These are phyloP conservation scores for Tridacna crocea DNA, from an alignment of 2,888 invertebrate genomes.

Conservation along the genomic window DNA sequence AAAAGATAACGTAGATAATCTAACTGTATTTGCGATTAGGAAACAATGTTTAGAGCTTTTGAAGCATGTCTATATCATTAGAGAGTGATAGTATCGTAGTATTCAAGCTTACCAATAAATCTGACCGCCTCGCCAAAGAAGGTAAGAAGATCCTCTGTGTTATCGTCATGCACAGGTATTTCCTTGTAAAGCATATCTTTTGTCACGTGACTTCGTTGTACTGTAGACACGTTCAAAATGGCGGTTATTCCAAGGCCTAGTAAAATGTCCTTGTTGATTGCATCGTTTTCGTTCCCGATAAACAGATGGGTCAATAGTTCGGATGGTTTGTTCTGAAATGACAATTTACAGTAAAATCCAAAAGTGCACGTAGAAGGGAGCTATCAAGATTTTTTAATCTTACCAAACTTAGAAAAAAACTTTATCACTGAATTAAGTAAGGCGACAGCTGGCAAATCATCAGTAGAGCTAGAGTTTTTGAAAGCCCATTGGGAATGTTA, in stretches of 20 bases:
- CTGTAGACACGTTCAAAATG: slow-evolving; percentile 83
- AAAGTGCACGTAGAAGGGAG: too few species aligned
- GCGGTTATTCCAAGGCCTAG: slow-evolving; percentile 82
- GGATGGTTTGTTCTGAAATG: slow-evolving; percentile 70
- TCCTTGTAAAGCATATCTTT: slow-evolving; percentile 81
- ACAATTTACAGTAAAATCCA: not conserved
- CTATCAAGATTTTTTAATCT: too few species aligned
- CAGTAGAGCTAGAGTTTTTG: too few species aligned
- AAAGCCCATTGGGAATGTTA: too few species aligned
- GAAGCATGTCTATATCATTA: too few species aligned
- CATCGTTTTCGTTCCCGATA: slow-evolving; percentile 79
- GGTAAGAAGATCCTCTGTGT: slow-evolving; percentile 80
- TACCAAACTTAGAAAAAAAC: too few species aligned
- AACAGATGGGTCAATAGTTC: slow-evolving; percentile 79
- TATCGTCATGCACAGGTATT: slow-evolving; percentile 83
- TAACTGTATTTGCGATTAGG: too few species aligned
- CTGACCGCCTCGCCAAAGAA: slow-evolving; percentile 84
- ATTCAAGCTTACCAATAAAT: slow-evolving; percentile 81
- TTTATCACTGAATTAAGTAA: too few species aligned
- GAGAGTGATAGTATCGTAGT: too few species aligned
- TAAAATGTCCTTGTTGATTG: slow-evolving; percentile 70
- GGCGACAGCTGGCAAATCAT: too few species aligned
- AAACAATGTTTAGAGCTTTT: too few species aligned
- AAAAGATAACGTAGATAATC: too few species aligned
- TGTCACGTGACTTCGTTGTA: slow-evolving; percentile 67